phyloP scores from a whole-genome alignment of 2,113 vertebrate species.

The Paratilapia polleni region DNA sequence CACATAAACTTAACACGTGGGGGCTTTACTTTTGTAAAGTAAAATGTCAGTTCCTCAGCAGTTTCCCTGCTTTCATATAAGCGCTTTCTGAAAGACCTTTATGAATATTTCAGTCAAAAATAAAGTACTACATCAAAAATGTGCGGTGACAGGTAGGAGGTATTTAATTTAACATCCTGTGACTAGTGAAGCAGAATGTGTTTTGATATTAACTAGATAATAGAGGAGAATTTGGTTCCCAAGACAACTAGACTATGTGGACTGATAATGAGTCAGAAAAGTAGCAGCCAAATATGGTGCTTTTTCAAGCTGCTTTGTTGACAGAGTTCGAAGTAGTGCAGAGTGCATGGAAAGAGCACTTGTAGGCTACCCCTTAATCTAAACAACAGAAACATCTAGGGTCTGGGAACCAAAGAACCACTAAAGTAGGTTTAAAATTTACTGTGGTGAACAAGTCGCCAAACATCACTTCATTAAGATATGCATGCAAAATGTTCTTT shows the following conservation, averaged over 20 bases:
- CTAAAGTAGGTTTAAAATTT: neutral
- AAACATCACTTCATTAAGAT: constrained; percentile 3
- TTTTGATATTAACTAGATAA: neutral
- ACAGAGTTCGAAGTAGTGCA: neutral
- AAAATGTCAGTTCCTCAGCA: neutral
- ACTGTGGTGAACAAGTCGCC: neutral
- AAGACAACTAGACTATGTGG: neutral
- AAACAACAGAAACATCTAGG: neutral
- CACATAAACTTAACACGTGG: neutral
- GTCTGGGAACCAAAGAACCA: neutral
- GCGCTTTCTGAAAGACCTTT: too few species aligned
- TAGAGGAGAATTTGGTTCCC: neutral
- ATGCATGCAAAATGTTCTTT: neutral
- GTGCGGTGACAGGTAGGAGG: neutral
- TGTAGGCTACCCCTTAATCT: neutral
- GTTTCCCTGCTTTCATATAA: too few species aligned
- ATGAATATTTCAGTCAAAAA: too few species aligned
- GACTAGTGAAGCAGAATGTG: neutral
- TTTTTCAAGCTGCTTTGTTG: neutral
- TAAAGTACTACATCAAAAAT: neutral
- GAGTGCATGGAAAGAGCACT: neutral
- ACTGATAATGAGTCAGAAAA: neutral
- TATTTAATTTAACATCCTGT: neutral
- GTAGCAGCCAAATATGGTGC: neutral
- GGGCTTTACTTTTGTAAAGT: neutral